These are phyloP conservation scores for Patella depressa DNA, from an alignment of 2,888 invertebrate species.

Conservation along the genomic window DNA sequence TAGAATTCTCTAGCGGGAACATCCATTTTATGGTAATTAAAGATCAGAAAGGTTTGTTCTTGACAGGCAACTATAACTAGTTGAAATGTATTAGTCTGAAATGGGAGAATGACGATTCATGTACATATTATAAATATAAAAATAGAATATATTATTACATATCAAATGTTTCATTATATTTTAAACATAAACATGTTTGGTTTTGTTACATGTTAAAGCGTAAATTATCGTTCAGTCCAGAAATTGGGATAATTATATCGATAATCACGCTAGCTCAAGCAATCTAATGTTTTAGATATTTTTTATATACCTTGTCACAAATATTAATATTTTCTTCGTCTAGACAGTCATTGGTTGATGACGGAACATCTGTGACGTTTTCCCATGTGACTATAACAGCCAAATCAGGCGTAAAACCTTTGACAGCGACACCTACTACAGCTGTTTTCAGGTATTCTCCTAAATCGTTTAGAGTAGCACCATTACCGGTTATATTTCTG, in stretches of 20 bases:
- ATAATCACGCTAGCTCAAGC: too few relatives aligned
- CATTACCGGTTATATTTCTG: too few relatives aligned
- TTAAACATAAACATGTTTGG: too few relatives aligned
- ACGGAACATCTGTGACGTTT: neutral
- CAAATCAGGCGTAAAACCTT: neutral
- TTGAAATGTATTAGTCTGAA: slow-evolving; percentile 95
- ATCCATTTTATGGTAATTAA: slow-evolving; percentile 88
- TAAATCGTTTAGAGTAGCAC: neutral
- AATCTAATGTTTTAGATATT: too few relatives aligned
- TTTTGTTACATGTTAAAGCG: too few relatives aligned
- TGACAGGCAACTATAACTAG: slow-evolving; percentile 92
- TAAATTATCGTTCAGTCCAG: too few relatives aligned
- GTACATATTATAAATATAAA: too few relatives aligned
- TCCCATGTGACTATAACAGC: slow-evolving; percentile 3
- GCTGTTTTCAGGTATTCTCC: neutral
- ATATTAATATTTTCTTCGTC: neutral
- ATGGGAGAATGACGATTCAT: neutral
- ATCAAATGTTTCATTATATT: too few relatives aligned
- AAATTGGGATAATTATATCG: too few relatives aligned
- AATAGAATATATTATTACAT: too few relatives aligned
- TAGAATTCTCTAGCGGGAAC: slow-evolving; percentile 33
- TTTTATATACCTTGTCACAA: neutral
- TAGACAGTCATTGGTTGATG: too few relatives aligned
- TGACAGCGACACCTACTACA: neutral
- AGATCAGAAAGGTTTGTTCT: slow-evolving; percentile 93